Base-by-base conservation (phyloP, 2,797 vertebrate genomes). In the Sebastes matsubarae region DNA sequence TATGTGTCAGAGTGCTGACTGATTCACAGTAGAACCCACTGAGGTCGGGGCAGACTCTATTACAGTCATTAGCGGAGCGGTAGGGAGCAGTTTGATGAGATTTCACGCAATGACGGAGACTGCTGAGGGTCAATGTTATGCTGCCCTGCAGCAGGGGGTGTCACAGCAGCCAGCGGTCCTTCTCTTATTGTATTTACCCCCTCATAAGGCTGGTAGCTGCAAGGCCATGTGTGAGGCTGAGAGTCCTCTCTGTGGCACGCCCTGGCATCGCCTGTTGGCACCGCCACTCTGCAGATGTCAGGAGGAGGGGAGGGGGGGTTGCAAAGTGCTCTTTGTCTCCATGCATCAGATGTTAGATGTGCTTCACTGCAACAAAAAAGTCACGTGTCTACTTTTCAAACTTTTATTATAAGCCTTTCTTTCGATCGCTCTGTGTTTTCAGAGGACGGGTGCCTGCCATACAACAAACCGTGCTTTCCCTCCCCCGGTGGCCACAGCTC, bases 401-500 rank as follows among this genome's bases (percentile, higher is more conserved):
- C 65, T 59, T 75, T 16, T 55, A 65, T 60, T 20, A 18, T 20
- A 18, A 60, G 36, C 52, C 50, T 52, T 52, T 52, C 59, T 76
- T 6, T 59, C 5, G 12, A 27, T 69, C 46, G 18, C 20, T 69
- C 4, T 85, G 83, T 87, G 57, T 86, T 84, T 93, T 63, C 86
- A 99, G 99, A 99, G 90, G 99, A 99, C 77, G 95, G 96, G 25
- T 96, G 99, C 84, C 96, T 98, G 88, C 98, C 98, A 81, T 99
- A 99, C 90, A 98, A 96, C 94, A 99, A 99, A 92, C 99, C 99
- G 80, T 97, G 93, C 34, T 99, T 99, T 94, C 99, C 99, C 2
- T 99, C 98, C 54, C 98, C 98, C 4, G 98, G 98, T 0, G 98
- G 96, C 73, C 98, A 99, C 93, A 99, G 97, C 91, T 99, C 98